Base-by-base conservation (phyloP, 2,888 invertebrate species). In the Dynastes grantii region DNA sequence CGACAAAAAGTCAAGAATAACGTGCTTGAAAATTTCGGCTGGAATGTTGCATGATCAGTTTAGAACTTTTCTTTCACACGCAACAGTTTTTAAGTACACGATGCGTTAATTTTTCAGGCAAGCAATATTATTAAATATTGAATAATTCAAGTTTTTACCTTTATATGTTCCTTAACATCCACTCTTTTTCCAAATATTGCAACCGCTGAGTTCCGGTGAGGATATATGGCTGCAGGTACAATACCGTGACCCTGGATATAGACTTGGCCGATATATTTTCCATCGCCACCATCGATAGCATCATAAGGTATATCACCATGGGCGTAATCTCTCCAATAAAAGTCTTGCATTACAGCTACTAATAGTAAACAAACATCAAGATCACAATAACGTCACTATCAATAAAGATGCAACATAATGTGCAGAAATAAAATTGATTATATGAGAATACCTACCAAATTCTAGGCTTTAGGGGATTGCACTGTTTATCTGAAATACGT, bases 301-400 rank as follows among this genome's bases (percentile, higher is more conserved):
- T 71, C 71, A 5, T 71, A n/a, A 5, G 71, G 71, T 71, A 71
- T 71, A 32, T 58, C 71, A n/a, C 71, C 71, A 55, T 29, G 71
- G 13, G 13, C 13, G 27, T 71, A 71, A 37, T 71, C 40, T 37
- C 71, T 55, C 71, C 71, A 71, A 16, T 71, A 58, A 37, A 71
- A 29, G 37, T 71, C 37, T 40, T 71, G 71, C 16, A 58, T 37
- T 9, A 16, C 22, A 16, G 58, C 55, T 55, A 32, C 71, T 58
- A 11, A 5, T 68, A 51, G 9, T 61, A 5, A 6, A 11, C 11
- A 61, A 61, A n/a, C 53, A 53, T 16, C 16, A 5, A n/a, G 2
- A n/a, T 53, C 16, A 51, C 51, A 8, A 51, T 32, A 51, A 51
- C 11, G n/a, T 51, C n/a, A 51, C 11, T 1, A 8, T 13, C n/a